phyloP scores from a whole-genome alignment of 2,113 vertebrate species.

The Mastomys natalensis region DNA sequence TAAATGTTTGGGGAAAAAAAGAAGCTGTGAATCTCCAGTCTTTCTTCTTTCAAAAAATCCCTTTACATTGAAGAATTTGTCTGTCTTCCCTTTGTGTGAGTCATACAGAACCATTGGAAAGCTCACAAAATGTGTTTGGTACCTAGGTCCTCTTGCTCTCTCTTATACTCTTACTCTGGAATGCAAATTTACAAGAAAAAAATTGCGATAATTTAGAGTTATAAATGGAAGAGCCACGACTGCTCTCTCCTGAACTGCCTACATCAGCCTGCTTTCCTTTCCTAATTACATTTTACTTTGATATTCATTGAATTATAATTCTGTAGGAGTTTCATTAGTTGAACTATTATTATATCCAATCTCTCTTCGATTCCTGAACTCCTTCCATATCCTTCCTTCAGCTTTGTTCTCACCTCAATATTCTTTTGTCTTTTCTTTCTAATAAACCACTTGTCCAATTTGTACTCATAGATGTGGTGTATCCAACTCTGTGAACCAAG shows the following conservation, averaged over 20 bases:
- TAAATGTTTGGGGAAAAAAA: neutral
- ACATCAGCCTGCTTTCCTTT: neutral
- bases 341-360: neutral
- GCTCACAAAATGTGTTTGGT: neutral
- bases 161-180: neutral
- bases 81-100: neutral
- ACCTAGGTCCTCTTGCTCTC: neutral
- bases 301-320: neutral
- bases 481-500: rapidly evolving
- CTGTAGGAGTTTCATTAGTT: neutral
- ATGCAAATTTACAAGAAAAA: neutral
- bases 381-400: neutral
- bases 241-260: neutral
- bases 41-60: neutral
- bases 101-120: neutral
- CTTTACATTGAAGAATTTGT: neutral
- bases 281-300: neutral
- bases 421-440: neutral
- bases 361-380: rapidly evolving
- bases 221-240: neutral
- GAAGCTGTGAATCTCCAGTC: neutral
- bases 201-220: neutral
- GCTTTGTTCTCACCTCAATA: neutral
- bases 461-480: neutral
- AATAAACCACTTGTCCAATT: neutral